Evolutionary conservation across 2,888 invertebrate species (phyloP).

Genomic region (Candidula unifasciata): DNA sequence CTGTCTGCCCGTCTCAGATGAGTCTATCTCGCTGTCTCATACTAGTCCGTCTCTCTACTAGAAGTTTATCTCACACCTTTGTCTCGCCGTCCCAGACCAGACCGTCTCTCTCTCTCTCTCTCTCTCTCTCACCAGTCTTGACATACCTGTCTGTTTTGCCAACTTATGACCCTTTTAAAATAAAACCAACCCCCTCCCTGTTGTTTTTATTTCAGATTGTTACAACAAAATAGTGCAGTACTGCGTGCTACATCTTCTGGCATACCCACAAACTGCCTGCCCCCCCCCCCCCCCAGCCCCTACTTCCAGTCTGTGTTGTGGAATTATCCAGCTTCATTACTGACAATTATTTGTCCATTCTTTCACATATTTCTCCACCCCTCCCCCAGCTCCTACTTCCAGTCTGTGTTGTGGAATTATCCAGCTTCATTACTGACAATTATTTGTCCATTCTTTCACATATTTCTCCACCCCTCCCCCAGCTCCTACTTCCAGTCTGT

Average conservation of each 20-base stretch:
- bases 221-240: too few relatives aligned
- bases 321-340: not conserved
- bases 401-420: conserved; percentile 5
- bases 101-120: too few relatives aligned
- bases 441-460: not conserved
- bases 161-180: not conserved
- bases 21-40: too few relatives aligned
- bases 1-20: too few relatives aligned
- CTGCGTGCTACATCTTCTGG: not conserved
- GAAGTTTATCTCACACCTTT: too few relatives aligned
- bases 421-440: not conserved
- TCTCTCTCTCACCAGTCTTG: too few relatives aligned
- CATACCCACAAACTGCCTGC: too few relatives aligned
- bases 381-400: not conserved
- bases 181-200: not conserved
- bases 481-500: not conserved
- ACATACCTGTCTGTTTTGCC: not conserved
- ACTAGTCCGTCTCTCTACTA: too few relatives aligned
- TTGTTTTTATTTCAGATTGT: too few relatives aligned
- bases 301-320: not conserved
- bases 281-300: too few relatives aligned
- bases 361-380: not conserved
- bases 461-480: not conserved
- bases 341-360: not conserved
- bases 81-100: too few relatives aligned